Evolutionary conservation across 1,140 invertebrate species (phyloP).

Genomic region (Campoletis sonorensis): DNA sequence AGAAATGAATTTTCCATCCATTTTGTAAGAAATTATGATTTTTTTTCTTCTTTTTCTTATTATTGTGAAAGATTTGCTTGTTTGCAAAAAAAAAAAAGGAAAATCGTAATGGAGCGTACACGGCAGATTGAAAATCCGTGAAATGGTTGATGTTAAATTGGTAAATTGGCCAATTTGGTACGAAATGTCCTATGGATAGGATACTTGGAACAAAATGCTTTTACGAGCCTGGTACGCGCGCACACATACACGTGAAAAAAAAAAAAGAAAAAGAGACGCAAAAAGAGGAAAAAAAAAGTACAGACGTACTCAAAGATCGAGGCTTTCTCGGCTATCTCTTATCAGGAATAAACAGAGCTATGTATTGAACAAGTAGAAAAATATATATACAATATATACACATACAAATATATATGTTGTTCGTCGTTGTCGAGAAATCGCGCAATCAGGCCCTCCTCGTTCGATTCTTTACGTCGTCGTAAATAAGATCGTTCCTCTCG

Average conservation of each 20-base stretch:
- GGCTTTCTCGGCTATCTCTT: conserved; percentile 60
- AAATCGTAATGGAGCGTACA: too few relatives aligned
- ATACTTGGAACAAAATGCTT: conserved; percentile 28
- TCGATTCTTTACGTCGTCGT: conserved; percentile 65
- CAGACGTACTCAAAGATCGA: not conserved
- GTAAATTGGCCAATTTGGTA: not conserved
- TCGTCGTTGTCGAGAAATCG: conserved; percentile 46
- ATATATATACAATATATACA: too few relatives aligned
- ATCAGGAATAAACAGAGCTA: conserved; percentile 64
- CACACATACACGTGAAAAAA: too few relatives aligned
- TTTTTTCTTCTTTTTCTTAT: too few relatives aligned
- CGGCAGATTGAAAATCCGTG: not conserved
- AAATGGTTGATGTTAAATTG: not conserved
- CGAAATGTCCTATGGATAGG: not conserved
- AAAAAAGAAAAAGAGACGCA: too few relatives aligned
- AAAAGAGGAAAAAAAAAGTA: not conserved
- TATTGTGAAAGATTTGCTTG: not conserved
- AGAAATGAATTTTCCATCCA: too few relatives aligned
- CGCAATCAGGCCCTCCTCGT: conserved; percentile 58
- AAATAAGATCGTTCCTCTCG: conserved; percentile 64
- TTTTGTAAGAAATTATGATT: too few relatives aligned
- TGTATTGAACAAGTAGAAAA: not conserved
- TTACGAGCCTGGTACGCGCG: not conserved
- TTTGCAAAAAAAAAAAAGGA: too few relatives aligned
- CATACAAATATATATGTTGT: not conserved